phyloP scores from a whole-genome alignment of 2,113 vertebrate species.

The Zosterops hypoxanthus region DNA sequence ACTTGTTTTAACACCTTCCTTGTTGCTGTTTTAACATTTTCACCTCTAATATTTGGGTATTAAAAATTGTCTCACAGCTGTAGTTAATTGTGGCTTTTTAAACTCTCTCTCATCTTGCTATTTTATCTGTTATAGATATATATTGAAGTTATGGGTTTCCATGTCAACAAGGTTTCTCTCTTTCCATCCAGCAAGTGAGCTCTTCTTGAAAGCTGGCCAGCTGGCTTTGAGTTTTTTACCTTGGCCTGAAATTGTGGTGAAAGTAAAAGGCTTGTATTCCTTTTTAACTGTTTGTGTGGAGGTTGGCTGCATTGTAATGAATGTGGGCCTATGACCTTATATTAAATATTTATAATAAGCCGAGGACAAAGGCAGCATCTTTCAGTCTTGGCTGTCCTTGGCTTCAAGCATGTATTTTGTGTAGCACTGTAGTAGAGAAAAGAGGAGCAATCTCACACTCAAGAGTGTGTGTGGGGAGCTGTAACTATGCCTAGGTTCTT shows the following conservation, averaged over 20 bases:
- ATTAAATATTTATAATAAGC: not conserved
- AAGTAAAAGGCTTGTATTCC: not conserved
- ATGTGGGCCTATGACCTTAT: not conserved
- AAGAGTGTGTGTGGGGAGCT: not conserved
- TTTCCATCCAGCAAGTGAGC: not conserved
- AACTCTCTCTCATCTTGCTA: not conserved
- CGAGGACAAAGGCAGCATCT: not conserved
- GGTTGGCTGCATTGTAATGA: not conserved
- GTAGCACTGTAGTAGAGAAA: not conserved
- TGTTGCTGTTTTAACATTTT: not conserved
- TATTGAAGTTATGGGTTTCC: not conserved
- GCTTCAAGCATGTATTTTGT: not conserved
- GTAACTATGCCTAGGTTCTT: conserved; percentile 4
- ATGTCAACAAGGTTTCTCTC: conserved; percentile 1
- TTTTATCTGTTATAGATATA: conserved; percentile 1
- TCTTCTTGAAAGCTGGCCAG: not conserved
- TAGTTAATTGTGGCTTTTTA: not conserved
- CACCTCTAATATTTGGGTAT: not conserved
- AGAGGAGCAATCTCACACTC: not conserved
- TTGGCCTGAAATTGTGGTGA: not conserved
- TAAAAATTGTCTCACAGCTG: not conserved
- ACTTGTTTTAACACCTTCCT: not conserved
- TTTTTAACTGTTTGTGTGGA: not conserved
- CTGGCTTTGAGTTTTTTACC: not conserved
- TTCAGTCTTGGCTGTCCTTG: not conserved